Percentiles rank a stretch among this genome's conserved stretches.
phyloP scores from a whole-genome alignment of 2,888 invertebrate species.

The Panopea generosa region DNA sequence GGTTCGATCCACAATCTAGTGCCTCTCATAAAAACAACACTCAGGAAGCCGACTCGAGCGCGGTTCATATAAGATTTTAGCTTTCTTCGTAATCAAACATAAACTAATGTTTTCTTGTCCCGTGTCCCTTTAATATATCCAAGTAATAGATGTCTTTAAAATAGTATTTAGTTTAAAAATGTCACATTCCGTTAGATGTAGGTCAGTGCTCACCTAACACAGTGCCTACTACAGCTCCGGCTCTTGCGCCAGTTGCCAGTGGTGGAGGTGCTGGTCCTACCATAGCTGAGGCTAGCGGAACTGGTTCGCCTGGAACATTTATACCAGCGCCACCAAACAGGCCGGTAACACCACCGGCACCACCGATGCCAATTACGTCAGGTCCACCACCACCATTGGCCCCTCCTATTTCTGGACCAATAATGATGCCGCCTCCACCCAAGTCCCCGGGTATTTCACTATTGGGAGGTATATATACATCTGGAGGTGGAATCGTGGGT shows the following conservation, averaged over 20 bases:
- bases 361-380: slow-evolving; percentile 46
- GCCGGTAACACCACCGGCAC: slow-evolving; percentile 44
- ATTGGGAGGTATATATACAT: slow-evolving; percentile 48
- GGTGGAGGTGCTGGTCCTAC: slow-evolving; percentile 61
- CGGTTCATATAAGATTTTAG: too few relatives aligned
- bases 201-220: slow-evolving; percentile 74
- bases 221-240: slow-evolving; percentile 78
- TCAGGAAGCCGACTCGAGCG: too few relatives aligned
- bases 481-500: slow-evolving; percentile 44
- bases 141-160: too few relatives aligned
- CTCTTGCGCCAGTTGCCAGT: slow-evolving; percentile 72
- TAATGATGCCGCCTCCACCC: slow-evolving; percentile 67
- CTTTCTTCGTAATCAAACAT: too few relatives aligned
- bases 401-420: slow-evolving; percentile 65
- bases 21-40: too few relatives aligned
- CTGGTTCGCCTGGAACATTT: slow-evolving; percentile 51
- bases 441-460: slow-evolving; percentile 49
- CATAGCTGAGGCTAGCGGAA: slow-evolving; percentile 53
- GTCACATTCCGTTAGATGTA: too few relatives aligned
- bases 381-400: slow-evolving; percentile 52
- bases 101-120: too few relatives aligned
- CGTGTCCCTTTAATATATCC: too few relatives aligned
- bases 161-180: too few relatives aligned
- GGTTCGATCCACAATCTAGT: too few relatives aligned
- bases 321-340: slow-evolving; percentile 43